Conservation (phyloP, 2,888 invertebrate genomes). For the Nineta flava region DNA sequence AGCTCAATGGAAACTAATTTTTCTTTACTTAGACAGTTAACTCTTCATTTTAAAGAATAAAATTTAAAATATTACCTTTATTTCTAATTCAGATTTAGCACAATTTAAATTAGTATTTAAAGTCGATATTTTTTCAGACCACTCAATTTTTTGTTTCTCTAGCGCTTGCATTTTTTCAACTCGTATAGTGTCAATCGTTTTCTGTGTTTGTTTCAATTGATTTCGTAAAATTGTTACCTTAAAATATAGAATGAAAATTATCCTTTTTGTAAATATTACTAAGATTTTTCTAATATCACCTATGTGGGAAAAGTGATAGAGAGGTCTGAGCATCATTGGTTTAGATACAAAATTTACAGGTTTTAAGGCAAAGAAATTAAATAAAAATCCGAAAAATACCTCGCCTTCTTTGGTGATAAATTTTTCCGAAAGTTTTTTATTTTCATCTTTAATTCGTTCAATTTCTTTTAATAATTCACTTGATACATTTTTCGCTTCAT, state of each 20-base stretch:
- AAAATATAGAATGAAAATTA: background rate
- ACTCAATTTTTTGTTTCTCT: conserved; percentile 6
- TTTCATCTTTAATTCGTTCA: conserved; percentile 2
- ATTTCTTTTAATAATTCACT: background rate
- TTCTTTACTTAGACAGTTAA: too few relatives aligned
- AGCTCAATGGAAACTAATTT: too few relatives aligned
- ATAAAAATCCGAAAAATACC: background rate
- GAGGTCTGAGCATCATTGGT: too few relatives aligned
- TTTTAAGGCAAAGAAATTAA: background rate
- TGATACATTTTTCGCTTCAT: background rate
- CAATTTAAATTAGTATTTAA: conserved; percentile 1
- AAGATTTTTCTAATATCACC: too few relatives aligned
- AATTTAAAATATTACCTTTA: conserved; percentile 3
- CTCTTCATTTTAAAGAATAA: too few relatives aligned
- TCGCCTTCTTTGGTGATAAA: conserved; percentile 4
- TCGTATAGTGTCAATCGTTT: background rate
- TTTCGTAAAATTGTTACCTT: conserved; percentile 2
- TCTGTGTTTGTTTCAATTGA: conserved; percentile 5
- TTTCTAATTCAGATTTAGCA: conserved; percentile 1
- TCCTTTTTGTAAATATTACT: background rate
- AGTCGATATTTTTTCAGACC: background rate
- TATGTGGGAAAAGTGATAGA: too few relatives aligned
- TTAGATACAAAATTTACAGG: background rate
- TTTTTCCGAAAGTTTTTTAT: conserved; percentile 3
- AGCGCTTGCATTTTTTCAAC: conserved; percentile 1